These are phyloP conservation scores for Caenorhabditis latens DNA, from an alignment of 1,140 invertebrate genomes.

Conservation along the genomic window DNA sequence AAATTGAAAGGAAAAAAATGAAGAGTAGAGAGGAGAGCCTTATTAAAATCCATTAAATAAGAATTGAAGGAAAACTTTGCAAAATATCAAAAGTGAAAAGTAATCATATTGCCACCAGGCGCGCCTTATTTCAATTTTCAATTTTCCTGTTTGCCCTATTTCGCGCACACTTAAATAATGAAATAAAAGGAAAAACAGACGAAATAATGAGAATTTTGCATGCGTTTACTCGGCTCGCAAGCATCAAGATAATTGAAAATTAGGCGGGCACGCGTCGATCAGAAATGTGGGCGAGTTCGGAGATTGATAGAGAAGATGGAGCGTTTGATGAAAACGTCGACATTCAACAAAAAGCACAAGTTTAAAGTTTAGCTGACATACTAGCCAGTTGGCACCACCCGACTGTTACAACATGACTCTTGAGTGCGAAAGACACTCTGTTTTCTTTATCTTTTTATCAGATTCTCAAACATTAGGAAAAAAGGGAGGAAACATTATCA, in stretches of 20 bases:
- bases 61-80: neutral
- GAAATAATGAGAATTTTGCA: conserved; percentile 33
- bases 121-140: neutral
- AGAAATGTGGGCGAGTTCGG: neutral
- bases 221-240: neutral
- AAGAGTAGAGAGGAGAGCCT: neutral
- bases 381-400: conserved; percentile 9
- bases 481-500: neutral
- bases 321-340: neutral
- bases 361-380: conserved; percentile 37
- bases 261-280: neutral
- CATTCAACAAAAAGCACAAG: neutral
- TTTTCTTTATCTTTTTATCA: conserved; percentile 27
- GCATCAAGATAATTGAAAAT: conserved; percentile 44
- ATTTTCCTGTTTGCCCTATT: neutral
- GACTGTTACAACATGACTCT: conserved; percentile 29
- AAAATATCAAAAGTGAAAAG: conserved; percentile 25
- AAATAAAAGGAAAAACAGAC: conserved; percentile 8
- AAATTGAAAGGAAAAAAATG: neutral
- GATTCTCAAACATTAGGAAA: neutral
- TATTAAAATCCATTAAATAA: neutral
- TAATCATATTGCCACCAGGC: conserved; percentile 12
- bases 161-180: neutral
- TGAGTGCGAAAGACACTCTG: neutral
- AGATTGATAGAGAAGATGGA: conserved; percentile 16